Base-by-base conservation (phyloP, 2,888 invertebrate genomes). In the Stegophylla sp. region DNA sequence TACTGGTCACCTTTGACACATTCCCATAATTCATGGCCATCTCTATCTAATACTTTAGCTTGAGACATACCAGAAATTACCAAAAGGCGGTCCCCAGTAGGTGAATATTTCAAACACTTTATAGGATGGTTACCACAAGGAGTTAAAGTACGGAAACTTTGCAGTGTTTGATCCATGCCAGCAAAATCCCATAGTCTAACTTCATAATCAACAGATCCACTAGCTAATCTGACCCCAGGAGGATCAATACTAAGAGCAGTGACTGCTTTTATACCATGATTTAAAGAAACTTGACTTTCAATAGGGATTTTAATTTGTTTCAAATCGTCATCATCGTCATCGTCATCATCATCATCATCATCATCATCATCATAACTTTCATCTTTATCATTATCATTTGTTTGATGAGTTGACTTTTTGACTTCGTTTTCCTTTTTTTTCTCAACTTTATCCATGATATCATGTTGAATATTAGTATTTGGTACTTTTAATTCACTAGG, bases 121-220 rank as follows among this genome's bases (percentile, higher is more conserved):
- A 99, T 96, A 0, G 96, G 96, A 87, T 99, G 97, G 86, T 94
- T 94, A 87, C 98, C 98, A 86, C 97, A 97, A 0, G 98, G 98
- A 84, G 94, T 93, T n/a, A 97, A 88, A 0, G 94, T 94, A 28
- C 98, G 90, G 86, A 98, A 99, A 69, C 96, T 94, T 74, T 94
- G 91, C 89, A 97, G 90, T 0, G 93, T 91, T 0, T 94, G 91
- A 86, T 98, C 97, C 97, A 99, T 98, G 5, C 98, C 98, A 83
- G 97, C 95, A 88, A 99, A 99, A 86, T 99, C 99, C 97, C 97
- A 99, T 85, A 99, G 94, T 75, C 94, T 93, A 1, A 99, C 93
- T 84, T 97, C 96, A 87, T 97, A 99, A 86, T 99, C 98, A 41
- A 95, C 91, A 0, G 97, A 96, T 0, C 99, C 99, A 0, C 94